Evolutionary conservation across 1,140 invertebrate genomes (phyloP), one percentile per base, ranked within the genome.

Genomic region (Pentalonia nigronervosa): DNA sequence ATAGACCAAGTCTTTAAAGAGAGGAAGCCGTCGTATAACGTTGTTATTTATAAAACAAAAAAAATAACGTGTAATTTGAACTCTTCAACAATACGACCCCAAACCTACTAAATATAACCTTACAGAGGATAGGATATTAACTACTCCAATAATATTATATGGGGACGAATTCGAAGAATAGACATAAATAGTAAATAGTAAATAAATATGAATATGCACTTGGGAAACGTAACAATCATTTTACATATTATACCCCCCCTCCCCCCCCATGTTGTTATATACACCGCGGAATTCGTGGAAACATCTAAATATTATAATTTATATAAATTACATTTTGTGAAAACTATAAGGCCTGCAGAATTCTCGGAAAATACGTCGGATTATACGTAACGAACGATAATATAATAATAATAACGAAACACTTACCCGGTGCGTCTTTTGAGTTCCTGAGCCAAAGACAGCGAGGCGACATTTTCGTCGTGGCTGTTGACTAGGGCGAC

Each of bases 361-460:
- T 47, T 45, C 11, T n/a, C 23, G 36, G 20, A 7, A 60, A 90
- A 90, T 1, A 1, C 56, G 23, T 30, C 17, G 20, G 50, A 20
- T 50, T 17, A 50, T 60, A 41, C 9, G 36, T 60, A 60, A 60
- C 25, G 56, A 30, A 56, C n/a, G n/a, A n/a, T 11, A 1, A 4
- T 50, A n/a, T 88, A 48, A 53, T n/a, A 34, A 56, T 11, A 0
- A 56, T 36, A 50, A 50, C 11, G 17, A 81, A 53, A 36, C 91
- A 53, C 50, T 93, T 84, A 93, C 91, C 91, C 91, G 25, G 91
- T 93, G 67, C 91, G 91, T 83, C 91, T 81, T 86, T 93, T 93
- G 81, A 93, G 91, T 53, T 93, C 91, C 45, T 93, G 91, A 8
- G 91, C 91, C 91, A 93, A 93, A 83, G 91, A 93, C 48, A 93